Evolutionary conservation across 1,140 invertebrate genomes (phyloP).

Genomic region (Macrostomum lignano): DNA sequence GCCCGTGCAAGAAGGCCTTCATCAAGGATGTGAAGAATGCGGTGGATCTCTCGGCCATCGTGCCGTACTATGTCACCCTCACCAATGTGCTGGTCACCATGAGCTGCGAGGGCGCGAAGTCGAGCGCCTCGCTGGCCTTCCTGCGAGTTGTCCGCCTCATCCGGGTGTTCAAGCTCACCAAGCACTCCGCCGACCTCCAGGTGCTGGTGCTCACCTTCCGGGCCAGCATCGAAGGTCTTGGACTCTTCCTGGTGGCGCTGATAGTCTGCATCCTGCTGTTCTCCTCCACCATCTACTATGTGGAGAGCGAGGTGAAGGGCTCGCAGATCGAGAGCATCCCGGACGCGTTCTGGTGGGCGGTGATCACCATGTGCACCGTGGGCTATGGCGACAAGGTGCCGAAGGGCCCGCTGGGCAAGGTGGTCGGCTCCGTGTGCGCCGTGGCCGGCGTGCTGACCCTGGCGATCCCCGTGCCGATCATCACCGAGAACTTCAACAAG

Average conservation of each 20-base stretch:
- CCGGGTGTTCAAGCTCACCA: slow-evolving; percentile 26
- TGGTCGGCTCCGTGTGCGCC: slow-evolving; percentile 3
- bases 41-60: slow-evolving; percentile 91
- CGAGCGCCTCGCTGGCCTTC: slow-evolving; percentile 82
- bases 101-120: slow-evolving; percentile 43
- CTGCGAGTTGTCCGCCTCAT: slow-evolving; percentile 82
- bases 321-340: slow-evolving; percentile 4
- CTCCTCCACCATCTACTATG: slow-evolving; percentile 3
- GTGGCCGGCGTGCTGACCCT: slow-evolving; percentile 1
- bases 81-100: slow-evolving; percentile 73
- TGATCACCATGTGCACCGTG: slow-evolving; percentile 1
- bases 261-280: slow-evolving; percentile 12
- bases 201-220: slow-evolving; percentile 43
- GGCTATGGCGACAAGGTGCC: slow-evolving; percentile 4
- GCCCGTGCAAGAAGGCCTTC: slow-evolving; percentile 44
- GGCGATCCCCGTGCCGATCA: slow-evolving; percentile 1
- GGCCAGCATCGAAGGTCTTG: slow-evolving; percentile 21
- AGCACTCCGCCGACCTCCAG: slow-evolving; percentile 66
- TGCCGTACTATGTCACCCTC: slow-evolving; percentile 90
- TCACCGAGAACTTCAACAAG: slow-evolving; percentile 4
- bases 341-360: slow-evolving; percentile 5
- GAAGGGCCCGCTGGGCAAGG: slow-evolving; percentile 1
- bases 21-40: slow-evolving; percentile 93
- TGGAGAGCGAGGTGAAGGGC: background rate
- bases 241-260: slow-evolving; percentile 21